Evolutionary conservation across 2,797 vertebrate species (phyloP).

Genomic region (Gallinago nigripennis): DNA sequence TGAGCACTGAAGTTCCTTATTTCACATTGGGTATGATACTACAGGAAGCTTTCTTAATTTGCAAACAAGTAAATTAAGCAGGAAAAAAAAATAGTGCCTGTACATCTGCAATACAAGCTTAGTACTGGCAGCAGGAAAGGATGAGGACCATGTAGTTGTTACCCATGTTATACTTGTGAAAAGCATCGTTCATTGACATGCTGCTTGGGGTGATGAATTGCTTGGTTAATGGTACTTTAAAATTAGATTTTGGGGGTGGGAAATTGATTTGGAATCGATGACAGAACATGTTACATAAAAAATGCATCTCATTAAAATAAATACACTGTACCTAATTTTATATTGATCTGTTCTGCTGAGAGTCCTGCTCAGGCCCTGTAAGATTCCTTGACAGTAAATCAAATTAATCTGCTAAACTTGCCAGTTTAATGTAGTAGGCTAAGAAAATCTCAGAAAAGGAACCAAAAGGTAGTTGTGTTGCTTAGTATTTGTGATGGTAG

Average conservation of each 20-base stretch:
- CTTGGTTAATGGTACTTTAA: not conserved
- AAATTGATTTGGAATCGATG: not conserved
- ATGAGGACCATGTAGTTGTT: not conserved
- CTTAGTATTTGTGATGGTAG: not conserved
- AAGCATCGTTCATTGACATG: not conserved
- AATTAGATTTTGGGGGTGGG: not conserved
- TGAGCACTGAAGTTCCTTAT: not conserved
- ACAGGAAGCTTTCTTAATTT: constrained; percentile 2
- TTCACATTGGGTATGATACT: not conserved
- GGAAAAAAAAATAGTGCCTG: not conserved
- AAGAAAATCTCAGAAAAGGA: not conserved
- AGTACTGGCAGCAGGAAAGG: not conserved
- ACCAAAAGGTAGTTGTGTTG: not conserved
- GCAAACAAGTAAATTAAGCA: not conserved
- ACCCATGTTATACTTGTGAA: not conserved
- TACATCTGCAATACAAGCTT: not conserved
- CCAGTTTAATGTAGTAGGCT: not conserved
- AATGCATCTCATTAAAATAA: not conserved
- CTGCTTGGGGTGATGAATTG: not conserved
- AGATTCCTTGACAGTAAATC: not conserved
- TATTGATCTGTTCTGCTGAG: not conserved
- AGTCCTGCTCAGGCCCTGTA: not conserved
- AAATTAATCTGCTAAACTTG: not conserved
- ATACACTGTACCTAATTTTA: accelerated
- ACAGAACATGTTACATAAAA: accelerated